A percentile compares a stretch with the other conserved stretches of the same genome.
Evolutionary conservation across 2,888 invertebrate species (phyloP).

Genomic region (Tethea ocularis): DNA sequence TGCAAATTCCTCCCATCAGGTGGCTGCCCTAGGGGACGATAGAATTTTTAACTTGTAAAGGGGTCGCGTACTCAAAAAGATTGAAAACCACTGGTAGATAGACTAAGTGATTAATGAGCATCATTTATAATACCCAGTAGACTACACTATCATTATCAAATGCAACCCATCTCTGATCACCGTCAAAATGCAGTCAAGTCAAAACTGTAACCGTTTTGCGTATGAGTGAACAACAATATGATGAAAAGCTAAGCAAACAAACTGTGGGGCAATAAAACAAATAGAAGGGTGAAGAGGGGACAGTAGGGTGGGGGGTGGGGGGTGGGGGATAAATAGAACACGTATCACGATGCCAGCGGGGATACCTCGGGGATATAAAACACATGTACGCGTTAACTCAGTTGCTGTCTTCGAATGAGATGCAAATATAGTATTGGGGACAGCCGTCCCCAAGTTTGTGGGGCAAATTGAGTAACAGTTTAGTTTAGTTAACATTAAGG

Average conservation of each 20-base stretch:
- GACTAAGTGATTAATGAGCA: too few relatives aligned
- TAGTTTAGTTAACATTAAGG: too few relatives aligned
- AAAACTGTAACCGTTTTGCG: neutral
- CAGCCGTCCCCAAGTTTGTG: too few relatives aligned
- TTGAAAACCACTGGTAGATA: too few relatives aligned
- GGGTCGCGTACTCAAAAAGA: too few relatives aligned
- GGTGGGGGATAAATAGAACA: conserved; percentile 9
- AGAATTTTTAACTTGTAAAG: too few relatives aligned
- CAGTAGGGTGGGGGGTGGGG: neutral
- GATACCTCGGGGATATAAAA: conserved; percentile 11
- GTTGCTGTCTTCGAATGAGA: conserved; percentile 5
- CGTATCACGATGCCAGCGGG: conserved; percentile 6
- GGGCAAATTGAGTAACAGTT: too few relatives aligned
- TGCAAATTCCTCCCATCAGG: too few relatives aligned
- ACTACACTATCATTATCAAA: neutral
- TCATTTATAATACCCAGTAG: too few relatives aligned
- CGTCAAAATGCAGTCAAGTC: neutral
- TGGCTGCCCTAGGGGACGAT: too few relatives aligned
- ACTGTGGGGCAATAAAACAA: conserved; percentile 13
- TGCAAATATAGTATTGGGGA: too few relatives aligned
- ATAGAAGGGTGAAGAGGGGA: conserved; percentile 9
- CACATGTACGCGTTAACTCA: conserved; percentile 9
- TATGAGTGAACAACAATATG: conserved; percentile 11
- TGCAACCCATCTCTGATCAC: neutral
- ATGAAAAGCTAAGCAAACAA: conserved; percentile 10